Evolutionary conservation across 37 sponge, comb jelly and placozoan genomes (phyloP).

Genomic region (Eunapius fragilis): DNA sequence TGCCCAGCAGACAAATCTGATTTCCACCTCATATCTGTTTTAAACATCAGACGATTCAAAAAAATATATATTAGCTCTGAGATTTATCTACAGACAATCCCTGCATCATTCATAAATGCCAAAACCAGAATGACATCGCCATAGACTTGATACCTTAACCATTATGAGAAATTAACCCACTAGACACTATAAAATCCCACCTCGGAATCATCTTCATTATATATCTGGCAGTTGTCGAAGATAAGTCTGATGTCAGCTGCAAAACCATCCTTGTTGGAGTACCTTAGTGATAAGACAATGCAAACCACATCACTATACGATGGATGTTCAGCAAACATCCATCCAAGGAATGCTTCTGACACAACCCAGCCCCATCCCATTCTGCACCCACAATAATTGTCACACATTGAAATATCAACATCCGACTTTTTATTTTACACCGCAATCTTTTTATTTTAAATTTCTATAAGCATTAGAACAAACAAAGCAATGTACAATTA

Average conservation of each 20-base stretch:
- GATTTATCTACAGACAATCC: no score
- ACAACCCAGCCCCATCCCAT: no score
- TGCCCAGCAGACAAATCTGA: neutral
- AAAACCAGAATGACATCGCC: neutral
- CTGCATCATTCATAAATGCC: neutral
- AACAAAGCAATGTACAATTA: no score
- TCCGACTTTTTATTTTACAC: no score
- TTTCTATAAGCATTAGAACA: no score
- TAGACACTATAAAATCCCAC: slow-evolving; percentile 22
- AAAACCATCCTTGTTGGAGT: slow-evolving; percentile 66
- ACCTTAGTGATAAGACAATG: slow-evolving; percentile 49
- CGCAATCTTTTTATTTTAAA: no score
- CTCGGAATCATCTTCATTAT: slow-evolving; percentile 93
- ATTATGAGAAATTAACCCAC: neutral
- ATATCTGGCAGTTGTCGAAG: slow-evolving; percentile 85
- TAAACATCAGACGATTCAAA: neutral
- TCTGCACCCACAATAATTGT: no score
- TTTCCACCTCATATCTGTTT: neutral
- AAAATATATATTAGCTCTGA: no score
- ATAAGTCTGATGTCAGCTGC: slow-evolving; percentile 73
- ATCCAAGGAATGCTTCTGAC: no score
- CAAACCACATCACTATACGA: neutral
- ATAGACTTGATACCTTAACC: no score
- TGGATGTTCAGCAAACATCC: no score
- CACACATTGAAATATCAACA: no score